Evolutionary conservation across 2,888 invertebrate species (phyloP), one percentile per base, ranked within the genome.

Genomic region (Drosophila testacea): DNA sequence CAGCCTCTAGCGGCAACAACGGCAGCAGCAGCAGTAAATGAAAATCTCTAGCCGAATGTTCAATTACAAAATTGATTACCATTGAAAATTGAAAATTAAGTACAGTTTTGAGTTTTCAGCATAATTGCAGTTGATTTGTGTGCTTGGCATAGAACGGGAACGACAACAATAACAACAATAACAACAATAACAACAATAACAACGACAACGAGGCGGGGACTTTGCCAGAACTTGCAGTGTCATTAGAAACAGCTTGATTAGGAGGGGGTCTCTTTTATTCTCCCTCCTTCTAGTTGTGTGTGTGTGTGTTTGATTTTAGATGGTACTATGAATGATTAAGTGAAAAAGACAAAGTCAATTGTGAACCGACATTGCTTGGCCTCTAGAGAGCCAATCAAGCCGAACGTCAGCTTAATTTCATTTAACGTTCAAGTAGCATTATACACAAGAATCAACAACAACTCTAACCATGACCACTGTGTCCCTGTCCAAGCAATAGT

Each of bases 21-120:
- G 34, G 38, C 54, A 72, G 36, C 30, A 42, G 36, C 60, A 69
- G 60, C 71, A 50, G 16, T 38, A 57, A 47, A 64, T 68, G 65
- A 59, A 74, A 75, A 69, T 71, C 75, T 77, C 84, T 69, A 75
- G 72, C 66, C 68, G 76, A 81, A 77, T 77, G 68, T 79, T 87
- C 85, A 85, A 85, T 85, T 85, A 85, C 83, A 72, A 76, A 87
- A 85, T 83, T 87, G 87, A 85, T 85, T 83, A 85, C 87, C 83
- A 87, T 79, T 81, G 83, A 84, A 81, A 81, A 76, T 87, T 81
- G 77, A 83, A 81, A 87, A 84, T 85, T 87, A 87, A 87, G 83
- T 83, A 83, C 82, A 85, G 85, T 85, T 85, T 84, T 84, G 80
- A 80, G 80, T 84, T 78, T 84, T 82, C 82, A 82, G 82, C 85